These are phyloP conservation scores for Herpailurus yagouaroundi DNA, from an alignment of 2,113 vertebrate species.

Conservation along the genomic window DNA sequence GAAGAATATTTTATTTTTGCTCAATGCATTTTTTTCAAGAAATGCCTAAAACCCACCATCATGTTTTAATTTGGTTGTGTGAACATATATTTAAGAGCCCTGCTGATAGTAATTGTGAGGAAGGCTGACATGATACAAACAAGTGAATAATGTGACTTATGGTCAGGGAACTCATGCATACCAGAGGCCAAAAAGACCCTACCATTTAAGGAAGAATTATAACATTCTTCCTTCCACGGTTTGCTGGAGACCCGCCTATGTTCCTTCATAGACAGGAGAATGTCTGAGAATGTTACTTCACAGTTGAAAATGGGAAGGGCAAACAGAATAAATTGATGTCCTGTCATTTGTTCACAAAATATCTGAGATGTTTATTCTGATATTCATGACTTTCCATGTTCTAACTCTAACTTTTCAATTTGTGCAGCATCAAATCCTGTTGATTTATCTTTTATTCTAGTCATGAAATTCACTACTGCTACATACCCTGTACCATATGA, in stretches of 20 bases:
- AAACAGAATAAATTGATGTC: background rate
- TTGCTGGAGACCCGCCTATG: background rate
- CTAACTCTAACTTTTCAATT: background rate
- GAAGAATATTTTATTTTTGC: conserved; percentile 3
- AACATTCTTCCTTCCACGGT: background rate
- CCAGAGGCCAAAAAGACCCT: background rate
- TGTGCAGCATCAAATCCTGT: background rate
- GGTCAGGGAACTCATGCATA: background rate
- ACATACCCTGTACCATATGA: background rate
- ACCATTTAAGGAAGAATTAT: background rate
- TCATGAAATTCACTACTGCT: background rate
- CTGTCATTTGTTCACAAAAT: background rate
- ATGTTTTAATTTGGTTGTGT: background rate
- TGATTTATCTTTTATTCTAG: background rate
- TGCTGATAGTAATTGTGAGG: background rate
- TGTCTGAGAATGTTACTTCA: background rate
- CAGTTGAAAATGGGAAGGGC: background rate
- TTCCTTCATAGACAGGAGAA: background rate
- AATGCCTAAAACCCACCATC: background rate
- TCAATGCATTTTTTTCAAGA: background rate
- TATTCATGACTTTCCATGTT: background rate
- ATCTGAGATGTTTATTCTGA: background rate
- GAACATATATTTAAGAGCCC: background rate
- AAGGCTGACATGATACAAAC: background rate
- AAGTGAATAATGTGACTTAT: background rate